These are phyloP conservation scores for Danio choprae DNA, from an alignment of 2,797 vertebrate genomes.

Conservation along the genomic window DNA sequence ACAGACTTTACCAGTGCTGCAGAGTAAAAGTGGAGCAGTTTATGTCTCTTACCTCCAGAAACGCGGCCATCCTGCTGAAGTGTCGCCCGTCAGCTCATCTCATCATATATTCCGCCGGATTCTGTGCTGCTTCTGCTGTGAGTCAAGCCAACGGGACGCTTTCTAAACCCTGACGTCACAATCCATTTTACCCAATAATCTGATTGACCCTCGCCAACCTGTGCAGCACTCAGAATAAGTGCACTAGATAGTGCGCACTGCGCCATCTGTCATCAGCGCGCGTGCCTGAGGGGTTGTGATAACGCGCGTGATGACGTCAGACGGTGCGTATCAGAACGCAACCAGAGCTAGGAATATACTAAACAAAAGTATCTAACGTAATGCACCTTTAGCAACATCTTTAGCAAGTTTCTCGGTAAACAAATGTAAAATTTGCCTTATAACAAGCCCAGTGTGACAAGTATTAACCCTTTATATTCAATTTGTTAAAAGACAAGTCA, in stretches of 20 bases:
- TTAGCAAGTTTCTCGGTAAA: too few relatives aligned
- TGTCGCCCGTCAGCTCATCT: too few relatives aligned
- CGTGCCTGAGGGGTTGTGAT: not conserved
- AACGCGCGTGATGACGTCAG: not conserved
- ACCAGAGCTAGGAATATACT: too few relatives aligned
- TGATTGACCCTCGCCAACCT: constrained; percentile 67
- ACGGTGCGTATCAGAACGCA: not conserved
- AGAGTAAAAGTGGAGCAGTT: too few relatives aligned
- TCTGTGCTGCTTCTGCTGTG: constrained; percentile 22
- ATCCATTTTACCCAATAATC: constrained; percentile 77
- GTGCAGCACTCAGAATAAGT: not conserved
- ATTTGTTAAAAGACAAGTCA: too few relatives aligned
- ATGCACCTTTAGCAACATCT: too few relatives aligned
- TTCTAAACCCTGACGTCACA: constrained; percentile 77
- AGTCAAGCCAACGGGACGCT: constrained; percentile 44
- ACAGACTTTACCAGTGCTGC: too few relatives aligned
- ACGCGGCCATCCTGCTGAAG: constrained; percentile 74
- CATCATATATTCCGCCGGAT: too few relatives aligned
- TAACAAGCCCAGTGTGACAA: too few relatives aligned
- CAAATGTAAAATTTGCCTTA: too few relatives aligned
- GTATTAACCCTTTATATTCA: too few relatives aligned
- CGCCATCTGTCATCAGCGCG: not conserved
- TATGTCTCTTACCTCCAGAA: constrained; percentile 74
- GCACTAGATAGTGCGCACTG: not conserved
- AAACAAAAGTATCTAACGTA: too few relatives aligned